phyloP scores from a whole-genome alignment of 2,888 invertebrate species.

The Morinoia aosen region DNA sequence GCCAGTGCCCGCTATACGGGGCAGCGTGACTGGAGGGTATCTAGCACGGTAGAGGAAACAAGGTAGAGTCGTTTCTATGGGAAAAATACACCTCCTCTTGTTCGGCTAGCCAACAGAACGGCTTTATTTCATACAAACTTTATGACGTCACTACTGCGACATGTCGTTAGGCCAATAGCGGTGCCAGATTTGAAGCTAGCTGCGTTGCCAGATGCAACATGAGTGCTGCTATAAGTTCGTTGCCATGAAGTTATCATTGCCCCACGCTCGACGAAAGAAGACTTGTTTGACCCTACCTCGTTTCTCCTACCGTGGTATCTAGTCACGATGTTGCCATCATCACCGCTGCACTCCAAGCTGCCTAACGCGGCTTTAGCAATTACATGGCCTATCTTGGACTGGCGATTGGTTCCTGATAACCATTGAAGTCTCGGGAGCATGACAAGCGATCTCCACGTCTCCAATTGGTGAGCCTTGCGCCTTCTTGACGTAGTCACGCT shows the following conservation, averaged over 20 bases:
- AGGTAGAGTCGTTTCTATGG: too few relatives aligned
- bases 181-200: too few relatives aligned
- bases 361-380: background rate
- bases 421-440: background rate
- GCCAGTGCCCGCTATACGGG: background rate
- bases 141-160: too few relatives aligned
- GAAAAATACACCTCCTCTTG: too few relatives aligned
- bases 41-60: background rate
- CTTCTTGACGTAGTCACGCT: background rate
- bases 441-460: background rate
- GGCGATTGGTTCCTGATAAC: conserved; percentile 17
- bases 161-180: too few relatives aligned
- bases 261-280: too few relatives aligned
- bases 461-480: background rate
- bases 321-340: background rate
- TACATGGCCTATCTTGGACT: background rate
- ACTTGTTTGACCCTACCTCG: too few relatives aligned
- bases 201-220: too few relatives aligned
- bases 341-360: background rate
- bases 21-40: background rate
- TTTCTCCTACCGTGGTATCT: background rate
- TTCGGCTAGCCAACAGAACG: too few relatives aligned
- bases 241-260: too few relatives aligned
- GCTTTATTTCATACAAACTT: too few relatives aligned
- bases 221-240: too few relatives aligned